phyloP scores from a whole-genome alignment of 2,888 invertebrate species.

The Scaptomyza parva region DNA sequence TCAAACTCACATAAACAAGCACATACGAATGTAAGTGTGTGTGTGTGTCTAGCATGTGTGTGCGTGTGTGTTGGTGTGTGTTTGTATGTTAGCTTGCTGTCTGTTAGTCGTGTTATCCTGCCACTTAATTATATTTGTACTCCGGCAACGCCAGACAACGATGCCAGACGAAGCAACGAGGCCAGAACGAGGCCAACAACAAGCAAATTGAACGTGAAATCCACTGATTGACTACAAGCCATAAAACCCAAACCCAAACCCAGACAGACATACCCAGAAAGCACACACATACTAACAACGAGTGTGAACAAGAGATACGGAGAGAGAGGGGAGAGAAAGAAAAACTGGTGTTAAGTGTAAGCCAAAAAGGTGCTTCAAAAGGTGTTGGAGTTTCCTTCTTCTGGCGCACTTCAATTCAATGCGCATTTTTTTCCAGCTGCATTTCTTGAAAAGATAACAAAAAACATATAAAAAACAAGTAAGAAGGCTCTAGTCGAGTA shows the following conservation, averaged over 20 bases:
- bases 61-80: constrained; percentile 1
- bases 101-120: constrained; percentile 50
- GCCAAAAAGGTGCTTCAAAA: constrained; percentile 44
- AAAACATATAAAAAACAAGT: no score
- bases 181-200: constrained; percentile 63
- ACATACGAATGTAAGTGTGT: not conserved
- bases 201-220: constrained; percentile 75
- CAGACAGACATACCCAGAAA: no score
- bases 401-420: constrained; percentile 20
- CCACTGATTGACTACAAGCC: constrained; percentile 60
- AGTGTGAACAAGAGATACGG: not conserved
- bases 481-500: no score
- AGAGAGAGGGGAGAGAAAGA: not conserved
- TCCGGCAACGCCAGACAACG: constrained; percentile 50
- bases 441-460: constrained; percentile 18
- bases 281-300: not conserved
- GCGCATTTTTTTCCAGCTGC: constrained; percentile 44
- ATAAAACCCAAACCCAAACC: constrained; percentile 9
- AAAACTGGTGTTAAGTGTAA: constrained; percentile 19
- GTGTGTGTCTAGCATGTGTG: not conserved
- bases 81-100: constrained; percentile 35
- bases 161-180: constrained; percentile 33
- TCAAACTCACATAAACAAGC: constrained; percentile 4
- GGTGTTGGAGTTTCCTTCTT: constrained; percentile 33
- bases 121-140: constrained; percentile 73